A percentile compares a stretch with the other conserved stretches of the same genome.
Conservation (phyloP, 2,113 vertebrate species). For the Canis aureus region DNA sequence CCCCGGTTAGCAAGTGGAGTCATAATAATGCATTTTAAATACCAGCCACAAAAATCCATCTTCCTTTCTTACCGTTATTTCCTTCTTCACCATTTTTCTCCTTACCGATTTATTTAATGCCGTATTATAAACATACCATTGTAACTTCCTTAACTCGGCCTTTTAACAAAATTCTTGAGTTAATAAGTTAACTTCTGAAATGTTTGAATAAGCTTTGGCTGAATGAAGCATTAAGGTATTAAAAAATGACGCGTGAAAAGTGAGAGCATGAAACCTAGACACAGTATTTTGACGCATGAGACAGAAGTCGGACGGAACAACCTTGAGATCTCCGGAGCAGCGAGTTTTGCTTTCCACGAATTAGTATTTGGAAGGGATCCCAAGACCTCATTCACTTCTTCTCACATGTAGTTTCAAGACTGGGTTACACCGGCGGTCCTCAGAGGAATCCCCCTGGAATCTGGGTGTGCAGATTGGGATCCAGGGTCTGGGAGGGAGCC, state of each 20-base stretch:
- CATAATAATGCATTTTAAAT: neutral
- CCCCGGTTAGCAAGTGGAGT: neutral
- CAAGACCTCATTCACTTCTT: neutral
- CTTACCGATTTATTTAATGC: neutral
- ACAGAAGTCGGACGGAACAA: neutral
- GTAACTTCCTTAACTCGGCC: neutral
- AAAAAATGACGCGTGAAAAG: neutral
- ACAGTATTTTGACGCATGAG: neutral
- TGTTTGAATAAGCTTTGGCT: slow-evolving; percentile 8
- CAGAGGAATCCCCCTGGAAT: neutral
- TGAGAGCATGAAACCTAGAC: slow-evolving; percentile 16
- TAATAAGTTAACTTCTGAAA: neutral
- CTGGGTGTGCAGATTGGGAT: neutral
- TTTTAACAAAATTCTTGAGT: slow-evolving; percentile 27
- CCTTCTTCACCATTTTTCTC: neutral
- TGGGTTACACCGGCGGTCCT: neutral
- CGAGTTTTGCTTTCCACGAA: slow-evolving; percentile 16
- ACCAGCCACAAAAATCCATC: neutral
- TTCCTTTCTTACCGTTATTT: slow-evolving; percentile 20
- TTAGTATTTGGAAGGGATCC: neutral
- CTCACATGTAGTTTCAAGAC: neutral
- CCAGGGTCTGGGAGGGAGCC: neutral
- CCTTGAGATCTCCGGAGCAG: neutral
- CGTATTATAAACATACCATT: neutral
- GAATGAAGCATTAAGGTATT: neutral